Percentiles rank a stretch among this genome's conserved stretches.
Evolutionary conservation across 1,140 invertebrate species (phyloP).

Genomic region (Chionoecetes opilio): DNA sequence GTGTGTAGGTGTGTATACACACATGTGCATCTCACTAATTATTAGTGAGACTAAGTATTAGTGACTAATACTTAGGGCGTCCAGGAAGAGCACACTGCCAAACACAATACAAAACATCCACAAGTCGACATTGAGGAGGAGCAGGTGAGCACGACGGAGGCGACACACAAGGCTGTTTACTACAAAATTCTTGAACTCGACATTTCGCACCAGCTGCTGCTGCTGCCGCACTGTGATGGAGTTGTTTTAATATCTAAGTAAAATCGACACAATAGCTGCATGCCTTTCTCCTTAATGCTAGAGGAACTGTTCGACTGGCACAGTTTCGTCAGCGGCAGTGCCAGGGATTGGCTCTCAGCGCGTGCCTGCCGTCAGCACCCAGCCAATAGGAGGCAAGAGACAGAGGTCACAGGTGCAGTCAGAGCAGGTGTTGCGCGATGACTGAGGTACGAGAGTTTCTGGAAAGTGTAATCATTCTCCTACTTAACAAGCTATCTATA

Average conservation of each 20-base stretch:
- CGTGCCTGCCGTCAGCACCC: not conserved
- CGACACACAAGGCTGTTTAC: not conserved
- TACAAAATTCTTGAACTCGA: not conserved
- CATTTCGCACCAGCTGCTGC: not conserved
- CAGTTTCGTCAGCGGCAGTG: not conserved
- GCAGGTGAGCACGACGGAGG: not conserved
- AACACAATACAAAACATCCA: not conserved
- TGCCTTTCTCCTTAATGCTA: not conserved
- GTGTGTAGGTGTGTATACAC: not conserved
- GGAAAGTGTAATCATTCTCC: not conserved
- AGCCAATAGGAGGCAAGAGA: not conserved
- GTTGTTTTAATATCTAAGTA: not conserved
- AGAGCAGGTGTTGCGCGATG: not conserved
- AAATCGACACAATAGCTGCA: not conserved
- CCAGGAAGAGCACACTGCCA: no score
- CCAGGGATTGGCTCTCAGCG: not conserved
- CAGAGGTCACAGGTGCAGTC: not conserved
- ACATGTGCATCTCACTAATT: not conserved
- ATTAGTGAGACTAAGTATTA: no score
- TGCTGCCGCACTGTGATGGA: not conserved
- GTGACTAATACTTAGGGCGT: not conserved
- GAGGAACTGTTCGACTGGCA: not conserved
- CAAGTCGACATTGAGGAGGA: not conserved
- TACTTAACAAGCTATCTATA: not conserved
- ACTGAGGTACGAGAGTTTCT: conserved; percentile 2